Percentiles rank a stretch among this genome's conserved stretches.
phyloP scores from a whole-genome alignment of 2,113 vertebrate species.

The Myotis yumanensis region DNA sequence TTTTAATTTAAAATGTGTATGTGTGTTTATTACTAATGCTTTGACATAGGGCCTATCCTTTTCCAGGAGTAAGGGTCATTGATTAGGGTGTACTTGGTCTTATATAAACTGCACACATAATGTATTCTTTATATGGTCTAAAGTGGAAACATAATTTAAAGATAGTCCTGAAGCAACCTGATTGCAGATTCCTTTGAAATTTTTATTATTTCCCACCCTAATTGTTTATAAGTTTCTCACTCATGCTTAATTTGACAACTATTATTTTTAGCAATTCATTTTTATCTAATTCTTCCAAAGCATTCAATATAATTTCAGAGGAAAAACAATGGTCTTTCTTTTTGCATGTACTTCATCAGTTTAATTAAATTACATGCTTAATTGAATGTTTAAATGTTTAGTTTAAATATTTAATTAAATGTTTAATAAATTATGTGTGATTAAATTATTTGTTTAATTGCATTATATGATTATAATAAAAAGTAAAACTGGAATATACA shows the following conservation, averaged over 20 bases:
- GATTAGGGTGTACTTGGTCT: not conserved
- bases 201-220: not conserved
- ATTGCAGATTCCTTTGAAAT: not conserved
- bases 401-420: not conserved
- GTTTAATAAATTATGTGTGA: not conserved
- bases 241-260: not conserved
- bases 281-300: not conserved
- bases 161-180: not conserved
- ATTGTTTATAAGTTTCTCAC: not conserved
- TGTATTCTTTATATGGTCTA: not conserved
- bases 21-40: not conserved
- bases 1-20: not conserved
- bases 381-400: conserved; percentile 31
- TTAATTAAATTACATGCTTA: conserved; percentile 29
- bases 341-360: not conserved
- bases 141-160: conserved; percentile 8
- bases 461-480: not conserved
- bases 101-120: not conserved
- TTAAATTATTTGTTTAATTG: not conserved
- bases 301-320: not conserved
- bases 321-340: conserved; percentile 1
- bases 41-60: not conserved
- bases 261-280: conserved; percentile 5
- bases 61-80: not conserved
- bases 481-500: not conserved